Conservation (phyloP, 2,113 vertebrate species). For the Nerophis ophidion region DNA sequence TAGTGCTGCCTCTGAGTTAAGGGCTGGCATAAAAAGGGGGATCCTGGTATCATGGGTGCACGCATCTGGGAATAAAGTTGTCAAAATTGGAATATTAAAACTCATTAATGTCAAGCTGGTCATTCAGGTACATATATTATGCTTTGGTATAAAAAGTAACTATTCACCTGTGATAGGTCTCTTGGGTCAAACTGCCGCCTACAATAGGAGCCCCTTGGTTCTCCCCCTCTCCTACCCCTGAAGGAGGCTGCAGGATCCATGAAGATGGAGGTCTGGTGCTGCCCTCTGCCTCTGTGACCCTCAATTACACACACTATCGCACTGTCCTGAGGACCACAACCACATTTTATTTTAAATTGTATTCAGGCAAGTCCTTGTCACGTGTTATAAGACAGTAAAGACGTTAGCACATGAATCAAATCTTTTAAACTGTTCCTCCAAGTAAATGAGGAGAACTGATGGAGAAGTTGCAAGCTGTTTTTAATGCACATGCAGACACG, state of each 20-base stretch:
- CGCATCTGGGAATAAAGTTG: constrained; percentile 48
- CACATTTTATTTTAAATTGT: too few species aligned
- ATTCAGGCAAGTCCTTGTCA: too few species aligned
- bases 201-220: constrained; percentile 42
- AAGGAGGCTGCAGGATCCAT: constrained; percentile 55
- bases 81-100: neutral
- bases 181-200: constrained; percentile 64
- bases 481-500: too few species aligned
- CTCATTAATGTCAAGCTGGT: neutral
- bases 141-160: neutral
- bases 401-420: too few species aligned
- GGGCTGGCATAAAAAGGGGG: constrained; percentile 56
- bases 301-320: constrained; percentile 78
- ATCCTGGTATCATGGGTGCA: constrained; percentile 48
- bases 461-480: too few species aligned
- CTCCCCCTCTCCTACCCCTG: constrained; percentile 42
- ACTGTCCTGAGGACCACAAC: constrained; percentile 70
- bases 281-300: constrained; percentile 51
- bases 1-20: constrained; percentile 57
- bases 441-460: too few species aligned
- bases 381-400: too few species aligned
- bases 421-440: too few species aligned
- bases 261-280: constrained; percentile 54
- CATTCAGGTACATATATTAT: neutral
- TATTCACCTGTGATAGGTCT: constrained; percentile 69